These are phyloP conservation scores for Aphelocoma californica DNA, from an alignment of 2,797 vertebrate species.

Conservation along the genomic window DNA sequence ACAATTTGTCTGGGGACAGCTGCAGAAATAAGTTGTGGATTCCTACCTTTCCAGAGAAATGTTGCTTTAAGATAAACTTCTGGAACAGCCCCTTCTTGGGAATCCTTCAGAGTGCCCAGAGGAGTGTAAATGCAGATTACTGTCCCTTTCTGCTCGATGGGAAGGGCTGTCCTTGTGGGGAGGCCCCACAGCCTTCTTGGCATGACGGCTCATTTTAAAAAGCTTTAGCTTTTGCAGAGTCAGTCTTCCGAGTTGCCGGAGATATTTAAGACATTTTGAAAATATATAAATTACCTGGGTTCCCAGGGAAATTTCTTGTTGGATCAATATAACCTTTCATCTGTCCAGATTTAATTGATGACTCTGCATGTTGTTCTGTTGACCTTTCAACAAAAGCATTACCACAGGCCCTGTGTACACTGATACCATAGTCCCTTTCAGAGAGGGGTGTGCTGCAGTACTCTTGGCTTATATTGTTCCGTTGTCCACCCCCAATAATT, in stretches of 20 bases:
- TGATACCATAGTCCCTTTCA: constrained; percentile 11
- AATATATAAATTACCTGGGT: not conserved
- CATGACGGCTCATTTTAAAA: not conserved
- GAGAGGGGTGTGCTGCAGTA: not conserved
- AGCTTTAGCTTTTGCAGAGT: not conserved
- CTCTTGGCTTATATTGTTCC: not conserved
- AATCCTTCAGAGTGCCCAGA: not conserved
- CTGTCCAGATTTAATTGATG: constrained; percentile 51
- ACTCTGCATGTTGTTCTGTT: constrained; percentile 19
- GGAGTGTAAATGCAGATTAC: not conserved
- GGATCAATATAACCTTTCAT: constrained; percentile 15
- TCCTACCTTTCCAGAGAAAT: not conserved
- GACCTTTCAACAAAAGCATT: constrained; percentile 50
- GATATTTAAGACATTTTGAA: not conserved
- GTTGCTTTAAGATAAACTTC: not conserved
- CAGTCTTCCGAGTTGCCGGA: not conserved
- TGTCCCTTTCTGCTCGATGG: not conserved
- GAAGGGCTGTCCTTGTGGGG: not conserved
- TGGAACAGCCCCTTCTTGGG: not conserved
- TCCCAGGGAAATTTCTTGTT: constrained; percentile 7
- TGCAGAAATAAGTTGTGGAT: constrained; percentile 7
- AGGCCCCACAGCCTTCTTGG: not conserved
- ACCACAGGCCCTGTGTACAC: not conserved
- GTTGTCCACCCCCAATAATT: not conserved
- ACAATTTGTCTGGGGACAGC: constrained; percentile 34